phyloP scores from a whole-genome alignment of 2,113 vertebrate species.

The Seriola aureovittata region DNA sequence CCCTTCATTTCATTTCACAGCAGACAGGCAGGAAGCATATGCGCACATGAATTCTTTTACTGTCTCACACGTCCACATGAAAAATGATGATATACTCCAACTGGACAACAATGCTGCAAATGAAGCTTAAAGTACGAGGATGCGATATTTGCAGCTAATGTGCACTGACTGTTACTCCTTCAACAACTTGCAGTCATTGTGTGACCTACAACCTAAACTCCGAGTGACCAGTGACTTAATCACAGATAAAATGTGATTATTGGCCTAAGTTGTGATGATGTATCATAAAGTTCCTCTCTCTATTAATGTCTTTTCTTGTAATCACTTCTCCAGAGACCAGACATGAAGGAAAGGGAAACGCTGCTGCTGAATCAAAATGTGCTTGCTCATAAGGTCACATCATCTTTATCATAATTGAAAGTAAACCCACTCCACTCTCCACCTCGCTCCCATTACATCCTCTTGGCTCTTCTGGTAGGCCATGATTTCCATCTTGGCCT shows the following conservation, averaged over 20 bases:
- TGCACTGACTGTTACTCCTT: neutral
- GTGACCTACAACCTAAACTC: neutral
- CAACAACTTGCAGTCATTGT: neutral
- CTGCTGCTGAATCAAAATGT: conserved; percentile 31
- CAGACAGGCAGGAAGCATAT: conserved; percentile 25
- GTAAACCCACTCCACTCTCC: conserved; percentile 21
- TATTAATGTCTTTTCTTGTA: conserved; percentile 37
- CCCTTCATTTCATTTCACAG: conserved; percentile 22
- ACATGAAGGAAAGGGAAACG: conserved; percentile 22
- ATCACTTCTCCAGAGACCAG: conserved; percentile 57
- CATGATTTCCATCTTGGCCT: conserved; percentile 49
- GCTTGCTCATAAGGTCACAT: conserved; percentile 52
- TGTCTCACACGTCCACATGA: neutral
- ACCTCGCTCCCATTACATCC: conserved; percentile 34
- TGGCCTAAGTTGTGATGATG: neutral
- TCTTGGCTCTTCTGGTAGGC: conserved; percentile 43
- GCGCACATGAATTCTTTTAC: conserved; percentile 12
- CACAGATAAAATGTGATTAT: neutral
- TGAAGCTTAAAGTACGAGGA: neutral
- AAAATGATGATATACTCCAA: neutral
- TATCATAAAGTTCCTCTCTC: conserved; percentile 23
- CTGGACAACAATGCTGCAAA: neutral
- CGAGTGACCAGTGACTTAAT: neutral
- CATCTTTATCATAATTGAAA: conserved; percentile 41
- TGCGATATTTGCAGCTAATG: neutral